A percentile compares a stretch with the other conserved stretches of the same genome.
Conservation (phyloP, 1,140 invertebrate genomes). For the Drosophila subobscura region DNA sequence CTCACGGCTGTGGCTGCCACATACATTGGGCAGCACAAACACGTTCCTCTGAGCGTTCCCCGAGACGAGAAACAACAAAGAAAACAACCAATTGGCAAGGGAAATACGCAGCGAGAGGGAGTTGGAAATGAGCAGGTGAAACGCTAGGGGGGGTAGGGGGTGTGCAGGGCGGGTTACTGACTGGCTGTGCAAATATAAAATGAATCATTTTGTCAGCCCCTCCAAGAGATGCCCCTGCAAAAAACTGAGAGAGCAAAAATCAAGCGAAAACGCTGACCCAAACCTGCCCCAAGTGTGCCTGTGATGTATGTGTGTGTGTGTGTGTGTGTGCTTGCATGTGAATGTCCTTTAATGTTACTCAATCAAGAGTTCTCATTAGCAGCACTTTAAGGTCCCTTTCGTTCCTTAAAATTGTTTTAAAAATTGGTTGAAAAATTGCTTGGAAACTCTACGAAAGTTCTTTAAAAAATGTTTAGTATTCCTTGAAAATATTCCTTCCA, state of each 20-base stretch:
- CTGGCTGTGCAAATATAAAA: slow-evolving; percentile 27
- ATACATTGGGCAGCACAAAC: slow-evolving; percentile 40
- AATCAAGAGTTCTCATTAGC: no score
- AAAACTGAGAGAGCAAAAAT: slow-evolving; percentile 18
- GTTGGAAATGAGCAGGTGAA: slow-evolving; percentile 3
- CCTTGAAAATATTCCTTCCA: no score
- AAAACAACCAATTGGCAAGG: slow-evolving; percentile 11
- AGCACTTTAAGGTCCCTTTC: no score
- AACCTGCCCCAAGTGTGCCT: no score
- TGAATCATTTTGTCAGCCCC: slow-evolving; percentile 45
- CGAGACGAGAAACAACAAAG: not conserved
- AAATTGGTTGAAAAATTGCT: no score
- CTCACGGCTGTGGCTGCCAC: slow-evolving; percentile 5
- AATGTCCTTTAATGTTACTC: no score
- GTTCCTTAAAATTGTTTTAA: no score
- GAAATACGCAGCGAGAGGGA: slow-evolving; percentile 12
- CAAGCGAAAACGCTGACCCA: slow-evolving; percentile 23
- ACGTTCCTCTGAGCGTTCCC: slow-evolving; percentile 19
- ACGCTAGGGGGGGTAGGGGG: not conserved
- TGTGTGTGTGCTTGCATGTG: no score
- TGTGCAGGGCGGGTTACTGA: no score
- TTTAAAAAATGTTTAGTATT: no score
- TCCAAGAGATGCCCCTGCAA: slow-evolving; percentile 30
- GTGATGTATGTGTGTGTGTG: no score
- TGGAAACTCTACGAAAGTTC: no score